Percentiles rank a stretch among this genome's conserved stretches.
phyloP scores from a whole-genome alignment of 2,888 invertebrate species.

The Dicycla oo region DNA sequence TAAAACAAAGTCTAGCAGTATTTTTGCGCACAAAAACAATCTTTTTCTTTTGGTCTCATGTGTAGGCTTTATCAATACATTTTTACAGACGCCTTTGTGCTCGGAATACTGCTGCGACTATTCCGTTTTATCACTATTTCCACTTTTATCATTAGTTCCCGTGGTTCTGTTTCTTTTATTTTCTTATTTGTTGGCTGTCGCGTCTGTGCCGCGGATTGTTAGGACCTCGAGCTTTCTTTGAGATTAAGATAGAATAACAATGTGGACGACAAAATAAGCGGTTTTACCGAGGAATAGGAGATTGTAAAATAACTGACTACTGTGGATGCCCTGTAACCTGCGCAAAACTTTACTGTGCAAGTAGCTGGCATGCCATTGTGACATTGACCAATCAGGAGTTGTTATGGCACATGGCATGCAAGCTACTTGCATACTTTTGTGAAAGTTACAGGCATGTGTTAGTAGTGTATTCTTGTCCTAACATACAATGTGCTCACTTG shows the following conservation, averaged over 20 bases:
- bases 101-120: slow-evolving; percentile 34
- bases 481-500: not conserved
- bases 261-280: slow-evolving; percentile 17
- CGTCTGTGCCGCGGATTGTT: slow-evolving; percentile 27
- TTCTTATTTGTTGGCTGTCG: slow-evolving; percentile 35
- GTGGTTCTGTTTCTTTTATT: slow-evolving; percentile 27
- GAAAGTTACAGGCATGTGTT: no score
- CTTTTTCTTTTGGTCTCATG: slow-evolving; percentile 18
- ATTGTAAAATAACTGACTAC: slow-evolving; percentile 1
- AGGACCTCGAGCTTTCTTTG: slow-evolving; percentile 23
- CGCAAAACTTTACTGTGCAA: no score
- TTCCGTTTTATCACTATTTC: slow-evolving; percentile 30
- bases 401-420: no score
- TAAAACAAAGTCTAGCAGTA: not conserved
- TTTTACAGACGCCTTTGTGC: slow-evolving; percentile 48
- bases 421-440: no score
- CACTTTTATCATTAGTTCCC: slow-evolving; percentile 33
- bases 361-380: no score
- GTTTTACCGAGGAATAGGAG: not conserved
- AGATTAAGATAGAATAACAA: slow-evolving; percentile 35
- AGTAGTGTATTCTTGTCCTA: not conserved
- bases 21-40: not conserved
- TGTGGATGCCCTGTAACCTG: not conserved
- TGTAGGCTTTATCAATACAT: slow-evolving; percentile 53
- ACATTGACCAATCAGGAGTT: no score